These are phyloP conservation scores for Lates japonicus DNA, from an alignment of 2,797 vertebrate genomes.

Conservation along the genomic window DNA sequence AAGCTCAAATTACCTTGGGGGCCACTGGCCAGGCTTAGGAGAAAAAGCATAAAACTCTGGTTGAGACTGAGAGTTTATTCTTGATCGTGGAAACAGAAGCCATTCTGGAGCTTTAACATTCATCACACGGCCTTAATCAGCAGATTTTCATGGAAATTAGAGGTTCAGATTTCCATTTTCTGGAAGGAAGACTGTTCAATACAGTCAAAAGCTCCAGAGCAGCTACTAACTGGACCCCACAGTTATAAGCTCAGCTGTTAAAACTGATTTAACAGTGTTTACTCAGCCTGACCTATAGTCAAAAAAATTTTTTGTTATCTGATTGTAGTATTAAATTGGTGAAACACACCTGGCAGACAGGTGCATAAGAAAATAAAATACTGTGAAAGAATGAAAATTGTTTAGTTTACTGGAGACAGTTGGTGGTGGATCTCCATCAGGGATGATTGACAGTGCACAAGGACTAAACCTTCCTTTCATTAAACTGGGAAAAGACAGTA, in stretches of 20 bases:
- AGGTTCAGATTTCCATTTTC: neutral
- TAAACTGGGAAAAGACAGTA: slow-evolving; percentile 6
- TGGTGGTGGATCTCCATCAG: neutral
- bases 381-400: neutral
- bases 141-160: neutral
- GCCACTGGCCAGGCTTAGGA: neutral
- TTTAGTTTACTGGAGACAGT: neutral
- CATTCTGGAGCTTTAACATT: neutral
- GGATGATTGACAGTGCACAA: neutral
- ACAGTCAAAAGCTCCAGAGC: neutral
- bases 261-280: neutral
- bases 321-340: neutral
- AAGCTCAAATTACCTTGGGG: neutral
- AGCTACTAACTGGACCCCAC: neutral
- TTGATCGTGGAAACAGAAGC: neutral
- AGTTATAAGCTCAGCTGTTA: neutral
- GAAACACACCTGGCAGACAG: neutral
- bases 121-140: neutral
- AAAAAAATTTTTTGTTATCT: neutral
- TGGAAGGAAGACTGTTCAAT: neutral
- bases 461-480: neutral
- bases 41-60: no score
- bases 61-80: neutral
- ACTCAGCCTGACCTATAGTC: neutral
- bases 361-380: neutral